Conservation (phyloP, 2,113 vertebrate genomes). For the Sapajus apella region DNA sequence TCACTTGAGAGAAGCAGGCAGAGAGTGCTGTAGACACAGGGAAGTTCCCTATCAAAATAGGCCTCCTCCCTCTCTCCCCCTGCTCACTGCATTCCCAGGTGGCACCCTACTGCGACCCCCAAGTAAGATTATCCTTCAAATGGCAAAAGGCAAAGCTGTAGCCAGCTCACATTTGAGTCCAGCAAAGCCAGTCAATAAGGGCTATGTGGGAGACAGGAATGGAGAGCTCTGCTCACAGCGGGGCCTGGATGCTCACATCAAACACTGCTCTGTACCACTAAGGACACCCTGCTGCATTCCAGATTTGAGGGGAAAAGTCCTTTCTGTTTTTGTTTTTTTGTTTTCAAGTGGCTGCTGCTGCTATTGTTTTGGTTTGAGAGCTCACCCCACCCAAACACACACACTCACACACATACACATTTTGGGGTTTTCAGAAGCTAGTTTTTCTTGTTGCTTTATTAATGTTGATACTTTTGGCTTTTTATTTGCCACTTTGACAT, state of each 20-base stretch:
- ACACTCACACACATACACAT: not conserved
- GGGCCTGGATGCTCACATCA: not conserved
- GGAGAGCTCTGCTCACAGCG: not conserved
- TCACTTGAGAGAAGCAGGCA: not conserved
- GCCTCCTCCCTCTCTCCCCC: not conserved
- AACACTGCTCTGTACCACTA: not conserved
- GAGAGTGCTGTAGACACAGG: rapidly evolving
- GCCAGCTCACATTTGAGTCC: not conserved
- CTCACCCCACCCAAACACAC: no score
- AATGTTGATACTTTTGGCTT: not conserved
- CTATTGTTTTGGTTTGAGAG: not conserved
- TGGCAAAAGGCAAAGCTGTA: not conserved
- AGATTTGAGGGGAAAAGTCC: not conserved
- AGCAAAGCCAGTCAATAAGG: not conserved
- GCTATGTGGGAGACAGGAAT: not conserved
- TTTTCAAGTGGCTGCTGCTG: not conserved
- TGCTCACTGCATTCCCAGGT: not conserved
- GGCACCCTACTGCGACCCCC: not conserved
- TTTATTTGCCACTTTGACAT: not conserved
- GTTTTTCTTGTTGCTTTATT: constrained; percentile 26
- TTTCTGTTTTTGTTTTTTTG: not conserved
- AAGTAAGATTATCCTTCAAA: not conserved
- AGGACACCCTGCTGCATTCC: not conserved
- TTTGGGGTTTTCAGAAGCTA: not conserved
- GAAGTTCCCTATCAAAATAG: not conserved